Evolutionary conservation across 2,113 vertebrate genomes (phyloP).

Genomic region (Lynx canadensis): DNA sequence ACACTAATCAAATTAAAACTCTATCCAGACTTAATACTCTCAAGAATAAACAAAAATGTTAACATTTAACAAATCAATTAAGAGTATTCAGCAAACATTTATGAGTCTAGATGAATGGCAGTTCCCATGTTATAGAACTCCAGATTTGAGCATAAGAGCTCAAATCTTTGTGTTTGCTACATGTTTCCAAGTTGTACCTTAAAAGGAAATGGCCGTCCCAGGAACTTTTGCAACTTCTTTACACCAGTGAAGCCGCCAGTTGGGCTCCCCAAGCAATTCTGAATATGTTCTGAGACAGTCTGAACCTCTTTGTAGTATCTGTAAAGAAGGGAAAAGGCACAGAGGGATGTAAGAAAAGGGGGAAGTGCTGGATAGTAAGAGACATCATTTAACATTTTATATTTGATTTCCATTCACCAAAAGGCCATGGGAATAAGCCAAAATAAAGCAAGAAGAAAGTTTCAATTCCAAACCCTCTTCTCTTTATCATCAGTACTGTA

Average conservation of each 20-base stretch:
- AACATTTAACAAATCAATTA: background rate
- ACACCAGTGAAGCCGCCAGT: constrained; percentile 84
- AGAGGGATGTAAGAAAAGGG: background rate
- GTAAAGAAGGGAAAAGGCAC: constrained; percentile 51
- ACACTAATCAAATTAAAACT: background rate
- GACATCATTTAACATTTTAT: background rate
- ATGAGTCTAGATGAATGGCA: background rate
- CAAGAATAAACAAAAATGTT: constrained; percentile 9
- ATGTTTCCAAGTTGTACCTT: constrained; percentile 88
- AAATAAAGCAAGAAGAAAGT: background rate
- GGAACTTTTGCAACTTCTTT: constrained; percentile 93
- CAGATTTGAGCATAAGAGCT: background rate
- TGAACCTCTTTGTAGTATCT: constrained; percentile 92
- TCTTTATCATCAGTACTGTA: background rate
- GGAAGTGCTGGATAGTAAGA: background rate
- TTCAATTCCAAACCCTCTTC: background rate
- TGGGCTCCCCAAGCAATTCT: constrained; percentile 89
- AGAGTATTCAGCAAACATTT: background rate
- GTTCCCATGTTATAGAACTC: background rate
- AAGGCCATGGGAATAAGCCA: background rate
- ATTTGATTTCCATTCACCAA: background rate
- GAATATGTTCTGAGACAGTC: constrained; percentile 91
- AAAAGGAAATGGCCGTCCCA: constrained; percentile 95
- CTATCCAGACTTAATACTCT: background rate
- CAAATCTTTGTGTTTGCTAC: background rate